Evolutionary conservation across 2,888 invertebrate genomes (phyloP), one percentile per base, ranked within the genome.

Genomic region (Tribolium freemani): DNA sequence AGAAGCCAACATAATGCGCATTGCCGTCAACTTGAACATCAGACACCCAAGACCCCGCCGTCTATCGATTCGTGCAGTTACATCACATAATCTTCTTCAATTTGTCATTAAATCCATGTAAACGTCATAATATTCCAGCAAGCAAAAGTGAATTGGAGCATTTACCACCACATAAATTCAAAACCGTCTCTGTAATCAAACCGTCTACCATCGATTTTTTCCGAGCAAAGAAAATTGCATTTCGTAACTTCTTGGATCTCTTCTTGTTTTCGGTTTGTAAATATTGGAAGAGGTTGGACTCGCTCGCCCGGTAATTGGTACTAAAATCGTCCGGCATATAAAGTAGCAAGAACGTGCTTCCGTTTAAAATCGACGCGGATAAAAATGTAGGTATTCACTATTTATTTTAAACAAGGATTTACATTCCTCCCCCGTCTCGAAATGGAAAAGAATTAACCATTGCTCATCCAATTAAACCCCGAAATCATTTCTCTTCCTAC

Each of bases 1-100:
- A 71, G 76, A 77, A 77, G 75, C 76, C 77, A 76, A 76, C 75
- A 73, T 76, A 77, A 77, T 76, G 76, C 77, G 75, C 74, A 74
- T 71, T 31, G 76, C 74, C 76, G 76, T 76, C 76, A 74, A 75
- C 73, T 75, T 57, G 26, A 77, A 76, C 77, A 77, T 61, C 74
- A 72, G 74, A 70, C 74, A 63, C 63, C 69, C 21, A 63, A 69
- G 70, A 54, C 70, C 57, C 63, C 60, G 45, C 61, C 63, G 61
- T 30, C 44, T 67, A 71, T 68, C 71, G 68, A 68, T 70, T 71
- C 71, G 31, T 50, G 44, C 70, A 53, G 66, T 46, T 60, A 57
- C 56, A 71, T 69, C 66, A 46, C 60, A 48, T 75, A 75, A 75
- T 75, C 75, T 75, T 69, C 75, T 61, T 71, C 71, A 73, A 71